Evolutionary conservation across 2,888 invertebrate species (phyloP).

Genomic region (Nemotelus pantherinus): DNA sequence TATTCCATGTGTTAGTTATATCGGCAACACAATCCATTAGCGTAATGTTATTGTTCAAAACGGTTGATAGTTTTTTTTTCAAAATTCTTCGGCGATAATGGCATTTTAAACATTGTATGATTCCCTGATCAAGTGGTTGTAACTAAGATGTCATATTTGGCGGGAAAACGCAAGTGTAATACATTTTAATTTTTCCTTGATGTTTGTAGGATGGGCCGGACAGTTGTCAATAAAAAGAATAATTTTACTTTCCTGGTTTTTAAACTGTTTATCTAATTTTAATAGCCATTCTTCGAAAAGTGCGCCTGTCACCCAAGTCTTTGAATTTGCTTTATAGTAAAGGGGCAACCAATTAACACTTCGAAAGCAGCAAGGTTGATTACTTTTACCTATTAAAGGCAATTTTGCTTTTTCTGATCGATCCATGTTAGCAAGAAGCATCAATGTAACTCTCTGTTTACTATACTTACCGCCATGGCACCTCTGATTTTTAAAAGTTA

Average conservation of each 20-base stretch:
- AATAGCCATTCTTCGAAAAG: slow-evolving; percentile 14
- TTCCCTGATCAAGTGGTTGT: slow-evolving; percentile 27
- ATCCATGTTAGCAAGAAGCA: neutral
- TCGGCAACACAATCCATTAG: slow-evolving; percentile 9
- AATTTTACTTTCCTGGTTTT: neutral
- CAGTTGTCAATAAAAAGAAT: slow-evolving; percentile 14
- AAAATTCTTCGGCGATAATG: slow-evolving; percentile 9
- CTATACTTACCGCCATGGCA: neutral
- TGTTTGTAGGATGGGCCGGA: slow-evolving; percentile 7
- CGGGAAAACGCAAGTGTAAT: slow-evolving; percentile 4
- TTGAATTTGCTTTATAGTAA: slow-evolving; percentile 9
- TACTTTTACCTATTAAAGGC: slow-evolving; percentile 15
- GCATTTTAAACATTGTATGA: too few species aligned
- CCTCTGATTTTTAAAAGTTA: slow-evolving; percentile 3
- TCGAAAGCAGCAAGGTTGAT: slow-evolving; percentile 22
- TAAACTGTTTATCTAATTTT: neutral
- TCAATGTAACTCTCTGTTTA: slow-evolving; percentile 9
- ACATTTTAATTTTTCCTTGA: slow-evolving; percentile 17
- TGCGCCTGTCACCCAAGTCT: slow-evolving; percentile 1
- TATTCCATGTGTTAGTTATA: slow-evolving; percentile 18
- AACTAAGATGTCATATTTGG: slow-evolving; percentile 11
- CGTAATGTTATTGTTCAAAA: too few species aligned
- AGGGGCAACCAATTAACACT: slow-evolving; percentile 18
- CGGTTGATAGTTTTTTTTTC: neutral
- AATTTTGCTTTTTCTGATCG: slow-evolving; percentile 7